Evolutionary conservation across 23 tunicate genomes (phyloP).

Genomic region (Ciona savignyi): DNA sequence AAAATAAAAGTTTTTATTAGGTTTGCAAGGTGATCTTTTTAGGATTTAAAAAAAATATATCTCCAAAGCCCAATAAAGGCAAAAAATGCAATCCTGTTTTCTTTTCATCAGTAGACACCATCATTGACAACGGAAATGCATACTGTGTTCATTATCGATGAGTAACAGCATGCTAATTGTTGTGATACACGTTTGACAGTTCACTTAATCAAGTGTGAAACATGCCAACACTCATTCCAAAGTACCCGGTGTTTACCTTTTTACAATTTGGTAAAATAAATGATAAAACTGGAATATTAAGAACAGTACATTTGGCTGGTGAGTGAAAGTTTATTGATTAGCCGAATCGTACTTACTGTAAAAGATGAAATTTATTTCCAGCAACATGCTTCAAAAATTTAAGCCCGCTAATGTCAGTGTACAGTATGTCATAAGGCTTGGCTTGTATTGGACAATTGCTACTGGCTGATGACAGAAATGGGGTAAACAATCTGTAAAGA

Average conservation of each 20-base stretch:
- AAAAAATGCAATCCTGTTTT: background rate
- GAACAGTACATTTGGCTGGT: too few species aligned
- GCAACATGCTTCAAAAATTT: conserved; percentile 53
- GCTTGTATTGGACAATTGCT: conserved; percentile 44
- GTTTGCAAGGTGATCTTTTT: too few species aligned
- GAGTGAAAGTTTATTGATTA: too few species aligned
- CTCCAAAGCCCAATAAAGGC: background rate
- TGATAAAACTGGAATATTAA: too few species aligned
- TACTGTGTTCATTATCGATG: too few species aligned
- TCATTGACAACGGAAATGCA: too few species aligned
- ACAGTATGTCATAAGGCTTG: conserved; percentile 57
- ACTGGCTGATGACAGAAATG: background rate
- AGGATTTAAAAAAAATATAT: background rate
- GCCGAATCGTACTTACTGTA: conserved; percentile 76
- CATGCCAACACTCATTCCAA: too few species aligned
- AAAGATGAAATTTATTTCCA: conserved; percentile 36
- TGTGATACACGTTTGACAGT: too few species aligned
- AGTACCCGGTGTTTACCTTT: too few species aligned
- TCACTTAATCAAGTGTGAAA: too few species aligned
- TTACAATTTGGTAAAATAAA: too few species aligned
- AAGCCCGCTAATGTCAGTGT: conserved; percentile 68
- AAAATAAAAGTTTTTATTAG: background rate
- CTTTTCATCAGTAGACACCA: background rate
- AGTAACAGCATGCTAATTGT: too few species aligned
- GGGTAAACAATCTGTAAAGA: background rate